Percentiles rank a stretch among this genome's conserved stretches.
Evolutionary conservation across 2,797 vertebrate genomes (phyloP).

Genomic region (Argyrosomus regius): DNA sequence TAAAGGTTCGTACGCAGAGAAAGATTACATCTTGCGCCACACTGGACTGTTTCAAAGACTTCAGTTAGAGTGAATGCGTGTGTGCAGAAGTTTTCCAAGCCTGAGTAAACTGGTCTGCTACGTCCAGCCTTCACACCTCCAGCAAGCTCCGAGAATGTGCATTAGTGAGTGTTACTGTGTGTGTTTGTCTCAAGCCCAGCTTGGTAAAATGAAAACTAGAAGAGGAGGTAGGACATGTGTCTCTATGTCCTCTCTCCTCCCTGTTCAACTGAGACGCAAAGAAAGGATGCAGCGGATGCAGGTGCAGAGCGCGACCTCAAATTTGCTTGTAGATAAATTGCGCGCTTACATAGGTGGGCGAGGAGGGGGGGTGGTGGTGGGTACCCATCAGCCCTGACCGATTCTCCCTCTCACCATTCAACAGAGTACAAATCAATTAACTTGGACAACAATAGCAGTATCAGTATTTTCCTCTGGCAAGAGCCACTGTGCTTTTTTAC

Average conservation of each 20-base stretch:
- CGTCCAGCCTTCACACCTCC: constrained; percentile 5
- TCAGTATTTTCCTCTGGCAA: constrained; percentile 41
- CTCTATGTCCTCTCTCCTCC: neutral
- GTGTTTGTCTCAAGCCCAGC: neutral
- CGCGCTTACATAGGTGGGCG: no score
- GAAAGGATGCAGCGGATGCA: constrained; percentile 13
- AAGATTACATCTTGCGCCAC: neutral
- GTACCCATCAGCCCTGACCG: neutral
- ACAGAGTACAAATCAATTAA: constrained; percentile 54
- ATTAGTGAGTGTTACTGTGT: neutral
- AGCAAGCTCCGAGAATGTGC: constrained; percentile 19
- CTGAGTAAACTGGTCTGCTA: neutral
- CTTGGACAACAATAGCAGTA: constrained; percentile 32
- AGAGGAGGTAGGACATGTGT: neutral
- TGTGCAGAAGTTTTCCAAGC: constrained; percentile 3
- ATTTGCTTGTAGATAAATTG: constrained; percentile 35
- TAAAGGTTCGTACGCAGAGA: neutral
- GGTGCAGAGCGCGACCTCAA: constrained; percentile 40
- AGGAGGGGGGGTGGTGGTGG: constrained; percentile 1
- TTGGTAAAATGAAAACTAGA: constrained; percentile 3
- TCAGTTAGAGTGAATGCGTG: neutral
- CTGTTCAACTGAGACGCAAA: neutral
- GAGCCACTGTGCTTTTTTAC: constrained; percentile 37
- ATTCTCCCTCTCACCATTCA: constrained; percentile 34
- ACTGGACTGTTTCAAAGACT: constrained; percentile 20